Evolutionary conservation across 1,140 invertebrate species (phyloP).

Genomic region (Drosophila bocki): DNA sequence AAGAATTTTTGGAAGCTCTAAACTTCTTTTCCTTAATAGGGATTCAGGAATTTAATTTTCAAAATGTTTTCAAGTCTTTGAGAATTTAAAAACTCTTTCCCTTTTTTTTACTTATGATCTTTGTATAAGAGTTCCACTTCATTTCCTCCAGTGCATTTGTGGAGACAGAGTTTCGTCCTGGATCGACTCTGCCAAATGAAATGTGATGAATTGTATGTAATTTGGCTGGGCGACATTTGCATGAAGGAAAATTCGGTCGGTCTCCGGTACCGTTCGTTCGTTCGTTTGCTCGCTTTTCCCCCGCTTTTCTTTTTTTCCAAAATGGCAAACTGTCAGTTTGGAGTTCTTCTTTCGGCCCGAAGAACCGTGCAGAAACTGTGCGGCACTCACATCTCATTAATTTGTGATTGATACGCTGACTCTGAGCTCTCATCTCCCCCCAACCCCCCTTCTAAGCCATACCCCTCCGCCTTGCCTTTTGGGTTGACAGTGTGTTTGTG

Average conservation of each 20-base stretch:
- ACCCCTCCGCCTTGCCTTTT: background rate
- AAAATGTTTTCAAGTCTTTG: background rate
- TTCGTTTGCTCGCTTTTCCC: constrained; percentile 6
- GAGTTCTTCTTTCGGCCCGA: constrained; percentile 39
- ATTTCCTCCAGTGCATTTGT: background rate
- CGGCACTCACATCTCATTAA: constrained; percentile 85
- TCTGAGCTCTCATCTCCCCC: constrained; percentile 42
- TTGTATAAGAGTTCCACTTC: rapidly evolving
- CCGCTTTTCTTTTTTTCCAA: constrained; percentile 30
- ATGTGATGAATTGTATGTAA: constrained; percentile 84
- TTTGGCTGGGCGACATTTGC: constrained; percentile 79
- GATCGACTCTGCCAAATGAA: constrained; percentile 73
- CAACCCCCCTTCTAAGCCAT: constrained; percentile 2
- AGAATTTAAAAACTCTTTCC: background rate
- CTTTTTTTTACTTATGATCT: background rate
- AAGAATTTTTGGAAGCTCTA: background rate
- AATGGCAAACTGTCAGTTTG: constrained; percentile 75
- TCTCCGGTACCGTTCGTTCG: constrained; percentile 16
- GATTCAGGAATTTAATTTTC: no score
- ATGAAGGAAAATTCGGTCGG: constrained; percentile 67
- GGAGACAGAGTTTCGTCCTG: constrained; percentile 43
- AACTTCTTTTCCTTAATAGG: no score
- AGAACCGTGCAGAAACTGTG: constrained; percentile 56
- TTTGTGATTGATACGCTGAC: constrained; percentile 83
- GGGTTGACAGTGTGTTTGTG: constrained; percentile 70